Conservation (phyloP, 2,113 vertebrate genomes). For the Nerophis lumbriciformis region DNA sequence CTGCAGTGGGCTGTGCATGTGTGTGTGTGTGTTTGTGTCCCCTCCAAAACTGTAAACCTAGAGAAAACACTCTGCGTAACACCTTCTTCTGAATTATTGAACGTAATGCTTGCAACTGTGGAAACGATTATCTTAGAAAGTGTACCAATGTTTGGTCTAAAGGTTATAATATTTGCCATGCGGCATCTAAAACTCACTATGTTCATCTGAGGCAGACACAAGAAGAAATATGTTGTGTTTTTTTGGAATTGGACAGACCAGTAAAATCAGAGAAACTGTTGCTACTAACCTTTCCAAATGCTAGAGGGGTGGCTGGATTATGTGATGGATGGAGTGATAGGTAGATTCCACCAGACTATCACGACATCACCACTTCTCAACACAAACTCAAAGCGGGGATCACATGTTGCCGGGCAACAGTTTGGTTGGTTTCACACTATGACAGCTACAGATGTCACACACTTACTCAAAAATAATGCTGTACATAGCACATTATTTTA, state of each 20-base stretch:
- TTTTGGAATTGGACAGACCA: neutral
- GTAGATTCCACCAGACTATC: constrained; percentile 8
- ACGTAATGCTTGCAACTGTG: no score
- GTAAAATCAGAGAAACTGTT: neutral
- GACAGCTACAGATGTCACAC: constrained; percentile 16
- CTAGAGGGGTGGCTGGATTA: neutral
- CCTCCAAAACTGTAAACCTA: no score
- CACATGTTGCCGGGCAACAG: constrained; percentile 19
- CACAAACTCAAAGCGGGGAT: constrained; percentile 5
- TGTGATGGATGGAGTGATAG: constrained; percentile 12
- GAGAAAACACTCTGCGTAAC: no score
- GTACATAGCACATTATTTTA: neutral
- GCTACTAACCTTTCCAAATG: constrained; percentile 7
- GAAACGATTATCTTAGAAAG: neutral
- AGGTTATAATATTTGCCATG: neutral
- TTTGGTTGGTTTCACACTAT: constrained; percentile 22
- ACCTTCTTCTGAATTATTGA: no score
- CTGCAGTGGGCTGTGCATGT: no score
- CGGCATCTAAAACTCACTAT: neutral
- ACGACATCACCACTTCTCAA: constrained; percentile 15
- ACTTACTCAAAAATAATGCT: constrained; percentile 8
- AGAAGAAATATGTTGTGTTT: neutral
- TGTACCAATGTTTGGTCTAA: neutral
- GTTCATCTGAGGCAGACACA: neutral
- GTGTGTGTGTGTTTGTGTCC: no score